Percentiles rank a stretch among this genome's conserved stretches.
These are phyloP conservation scores for Pachliopta kotzebuea DNA, from an alignment of 2,888 invertebrate species.

Conservation along the genomic window DNA sequence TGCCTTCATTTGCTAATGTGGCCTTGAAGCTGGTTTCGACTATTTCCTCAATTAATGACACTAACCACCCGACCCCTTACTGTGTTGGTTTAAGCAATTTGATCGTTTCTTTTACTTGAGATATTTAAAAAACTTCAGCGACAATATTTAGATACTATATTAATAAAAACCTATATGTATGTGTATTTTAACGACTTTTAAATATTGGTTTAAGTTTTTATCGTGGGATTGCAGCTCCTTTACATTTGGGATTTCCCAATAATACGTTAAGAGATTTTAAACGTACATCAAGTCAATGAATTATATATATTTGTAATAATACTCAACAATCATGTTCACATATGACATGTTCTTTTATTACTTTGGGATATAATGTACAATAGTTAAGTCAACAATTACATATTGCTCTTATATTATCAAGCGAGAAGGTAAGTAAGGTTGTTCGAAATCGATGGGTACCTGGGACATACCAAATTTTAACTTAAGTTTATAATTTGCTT, in stretches of 20 bases:
- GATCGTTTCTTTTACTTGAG: slow-evolving; percentile 25
- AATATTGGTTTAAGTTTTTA: neutral
- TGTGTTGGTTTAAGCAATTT: slow-evolving; percentile 27
- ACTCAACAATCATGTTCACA: neutral
- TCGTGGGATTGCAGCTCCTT: neutral
- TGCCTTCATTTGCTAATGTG: slow-evolving; percentile 60
- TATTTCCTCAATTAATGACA: slow-evolving; percentile 69
- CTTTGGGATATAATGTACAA: neutral
- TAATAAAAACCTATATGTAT: too few species aligned
- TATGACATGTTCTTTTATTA: neutral
- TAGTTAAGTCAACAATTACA: too few species aligned
- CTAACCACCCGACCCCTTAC: slow-evolving; percentile 29
- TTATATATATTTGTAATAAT: neutral
- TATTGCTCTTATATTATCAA: too few species aligned
- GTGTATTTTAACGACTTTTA: too few species aligned
- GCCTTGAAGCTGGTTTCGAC: slow-evolving; percentile 59
- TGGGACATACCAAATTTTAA: too few species aligned
- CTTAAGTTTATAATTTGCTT: too few species aligned
- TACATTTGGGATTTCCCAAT: neutral
- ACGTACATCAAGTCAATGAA: neutral
- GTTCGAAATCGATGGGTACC: too few species aligned
- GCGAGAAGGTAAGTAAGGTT: too few species aligned
- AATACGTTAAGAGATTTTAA: neutral
- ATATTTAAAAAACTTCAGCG: slow-evolving; percentile 7
- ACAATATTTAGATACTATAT: too few species aligned